Percentiles rank a stretch among this genome's conserved stretches.
Evolutionary conservation across 2,797 vertebrate species (phyloP).

Genomic region (Rhinoraja longicauda): DNA sequence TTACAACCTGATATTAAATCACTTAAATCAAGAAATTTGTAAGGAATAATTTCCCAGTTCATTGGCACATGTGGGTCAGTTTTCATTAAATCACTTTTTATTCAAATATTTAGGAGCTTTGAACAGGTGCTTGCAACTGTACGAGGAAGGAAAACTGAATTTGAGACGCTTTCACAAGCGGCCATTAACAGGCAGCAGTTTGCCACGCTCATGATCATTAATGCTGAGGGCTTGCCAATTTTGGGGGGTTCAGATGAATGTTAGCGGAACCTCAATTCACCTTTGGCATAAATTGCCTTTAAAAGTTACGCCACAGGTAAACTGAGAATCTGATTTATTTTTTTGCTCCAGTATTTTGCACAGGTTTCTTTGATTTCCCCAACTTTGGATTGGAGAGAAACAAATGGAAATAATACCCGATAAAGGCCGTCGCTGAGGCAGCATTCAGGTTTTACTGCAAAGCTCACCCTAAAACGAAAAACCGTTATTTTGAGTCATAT

Average conservation of each 20-base stretch:
- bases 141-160: not conserved
- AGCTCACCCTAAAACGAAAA: not conserved
- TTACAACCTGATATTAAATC: not conserved
- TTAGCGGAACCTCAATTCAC: not conserved
- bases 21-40: not conserved
- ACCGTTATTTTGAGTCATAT: not conserved
- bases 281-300: too few species aligned
- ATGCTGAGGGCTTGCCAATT: not conserved
- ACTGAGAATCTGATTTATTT: too few species aligned
- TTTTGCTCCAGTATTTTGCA: not conserved
- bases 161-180: not conserved
- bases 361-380: not conserved
- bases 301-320: too few species aligned
- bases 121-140: not conserved
- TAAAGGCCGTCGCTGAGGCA: not conserved
- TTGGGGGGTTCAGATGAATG: not conserved
- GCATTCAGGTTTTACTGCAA: not conserved
- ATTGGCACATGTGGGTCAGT: not conserved
- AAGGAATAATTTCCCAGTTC: not conserved
- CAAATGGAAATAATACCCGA: not conserved
- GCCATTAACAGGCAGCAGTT: not conserved
- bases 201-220: not conserved
- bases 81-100: not conserved
- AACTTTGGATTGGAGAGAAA: not conserved
- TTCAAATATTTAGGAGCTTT: not conserved